Evolutionary conservation across 2,113 vertebrate genomes (phyloP).

Genomic region (Catharus bicknelli): DNA sequence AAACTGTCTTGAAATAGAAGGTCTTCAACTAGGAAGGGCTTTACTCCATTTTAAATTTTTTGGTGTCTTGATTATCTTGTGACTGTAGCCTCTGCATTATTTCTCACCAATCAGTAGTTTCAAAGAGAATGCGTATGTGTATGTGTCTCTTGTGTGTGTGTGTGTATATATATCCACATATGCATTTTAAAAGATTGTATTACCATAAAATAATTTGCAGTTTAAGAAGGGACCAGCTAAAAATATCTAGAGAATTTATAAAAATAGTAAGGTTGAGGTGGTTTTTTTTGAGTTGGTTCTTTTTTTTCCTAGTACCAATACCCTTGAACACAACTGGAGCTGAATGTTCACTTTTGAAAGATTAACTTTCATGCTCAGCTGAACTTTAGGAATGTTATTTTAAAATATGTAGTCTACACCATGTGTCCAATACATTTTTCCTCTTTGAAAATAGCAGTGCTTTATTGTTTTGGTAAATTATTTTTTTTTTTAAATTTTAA

Average conservation of each 20-base stretch:
- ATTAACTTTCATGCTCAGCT: slow-evolving; percentile 57
- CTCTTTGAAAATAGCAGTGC: not conserved
- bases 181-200: not conserved
- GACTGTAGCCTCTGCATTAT: not conserved
- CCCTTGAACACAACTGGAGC: slow-evolving; percentile 33
- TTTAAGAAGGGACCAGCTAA: slow-evolving; percentile 1
- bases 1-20: not conserved
- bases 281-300: not conserved
- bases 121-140: not conserved
- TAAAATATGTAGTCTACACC: slow-evolving; percentile 21
- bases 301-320: not conserved
- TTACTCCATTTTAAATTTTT: not conserved
- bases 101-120: not conserved
- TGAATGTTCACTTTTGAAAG: slow-evolving; percentile 59
- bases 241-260: slow-evolving; percentile 24
- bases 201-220: not conserved
- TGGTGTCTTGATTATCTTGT: not conserved
- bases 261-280: not conserved
- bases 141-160: not conserved
- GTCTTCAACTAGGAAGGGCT: not conserved
- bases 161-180: not conserved
- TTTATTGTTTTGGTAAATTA: not conserved
- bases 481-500: not conserved
- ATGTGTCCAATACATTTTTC: not conserved
- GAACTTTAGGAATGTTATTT: slow-evolving; percentile 54